A percentile compares a stretch with the other conserved stretches of the same genome.
Evolutionary conservation across 92 coral and sea anemone species (phyloP).

Genomic region (Parazoanthus swiftii): DNA sequence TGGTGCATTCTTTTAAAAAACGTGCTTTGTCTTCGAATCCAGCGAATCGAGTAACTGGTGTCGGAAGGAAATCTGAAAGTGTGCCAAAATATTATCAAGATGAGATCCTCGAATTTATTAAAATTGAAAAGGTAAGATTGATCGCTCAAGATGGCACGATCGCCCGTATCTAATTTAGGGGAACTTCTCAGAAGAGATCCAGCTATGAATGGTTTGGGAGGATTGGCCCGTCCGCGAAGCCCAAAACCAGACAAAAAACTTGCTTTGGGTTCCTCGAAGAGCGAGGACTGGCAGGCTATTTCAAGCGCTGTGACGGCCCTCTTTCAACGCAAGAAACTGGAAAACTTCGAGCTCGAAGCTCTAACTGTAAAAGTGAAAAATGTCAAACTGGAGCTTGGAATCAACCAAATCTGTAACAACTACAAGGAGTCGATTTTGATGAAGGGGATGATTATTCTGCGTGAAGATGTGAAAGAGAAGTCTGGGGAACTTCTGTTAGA

Average conservation of each 20-base stretch:
- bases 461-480: constrained; percentile 92
- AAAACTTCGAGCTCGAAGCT: constrained; percentile 70
- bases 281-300: constrained; percentile 87
- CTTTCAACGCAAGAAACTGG: constrained; percentile 89
- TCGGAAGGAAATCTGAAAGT: neutral
- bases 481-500: constrained; percentile 87
- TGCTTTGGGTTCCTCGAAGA: constrained; percentile 47
- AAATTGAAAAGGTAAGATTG: neutral
- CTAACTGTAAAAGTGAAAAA: constrained; percentile 83
- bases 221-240: constrained; percentile 76
- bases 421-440: constrained; percentile 82
- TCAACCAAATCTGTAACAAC: constrained; percentile 64
- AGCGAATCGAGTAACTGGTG: neutral
- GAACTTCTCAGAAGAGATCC: constrained; percentile 79
- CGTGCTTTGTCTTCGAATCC: neutral
- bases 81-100: neutral
- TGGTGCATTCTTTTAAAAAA: neutral
- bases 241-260: constrained; percentile 70
- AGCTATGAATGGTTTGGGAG: constrained; percentile 51
- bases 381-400: constrained; percentile 87
- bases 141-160: constrained; percentile 62
- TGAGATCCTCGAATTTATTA: neutral
- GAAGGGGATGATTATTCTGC: constrained; percentile 97
- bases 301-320: constrained; percentile 83
- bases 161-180: constrained; percentile 87